Percentiles rank a stretch among this genome's conserved stretches.
Evolutionary conservation across 2,888 invertebrate species (phyloP).

Genomic region (Ormyrus nitidulus): DNA sequence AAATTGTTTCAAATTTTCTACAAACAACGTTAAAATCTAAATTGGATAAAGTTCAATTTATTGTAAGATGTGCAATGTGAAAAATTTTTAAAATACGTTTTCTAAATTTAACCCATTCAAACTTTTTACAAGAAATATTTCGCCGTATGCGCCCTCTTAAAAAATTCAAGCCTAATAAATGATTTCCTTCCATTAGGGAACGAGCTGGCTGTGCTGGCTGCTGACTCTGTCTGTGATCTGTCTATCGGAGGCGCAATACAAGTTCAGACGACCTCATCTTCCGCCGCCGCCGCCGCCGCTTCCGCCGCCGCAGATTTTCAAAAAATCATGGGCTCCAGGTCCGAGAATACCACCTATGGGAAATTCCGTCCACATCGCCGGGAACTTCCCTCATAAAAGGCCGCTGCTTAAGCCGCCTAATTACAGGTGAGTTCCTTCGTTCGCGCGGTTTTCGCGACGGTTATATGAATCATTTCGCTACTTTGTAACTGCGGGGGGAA

Average conservation of each 20-base stretch:
- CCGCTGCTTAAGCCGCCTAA: slow-evolving; percentile 64
- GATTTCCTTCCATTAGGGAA: slow-evolving; percentile 57
- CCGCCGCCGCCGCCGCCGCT: slow-evolving; percentile 68
- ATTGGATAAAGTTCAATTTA: too few relatives aligned
- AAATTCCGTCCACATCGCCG: slow-evolving; percentile 66
- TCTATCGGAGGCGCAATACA: slow-evolving; percentile 69
- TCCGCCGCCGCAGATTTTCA: slow-evolving; percentile 66
- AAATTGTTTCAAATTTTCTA: too few relatives aligned
- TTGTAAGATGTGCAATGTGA: too few relatives aligned
- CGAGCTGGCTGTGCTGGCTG: slow-evolving; percentile 65
- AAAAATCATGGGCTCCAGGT: slow-evolving; percentile 68
- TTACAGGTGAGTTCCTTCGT: slow-evolving; percentile 63
- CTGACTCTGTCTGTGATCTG: slow-evolving; percentile 62
- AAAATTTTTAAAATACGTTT: too few relatives aligned
- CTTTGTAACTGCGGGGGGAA: too few relatives aligned
- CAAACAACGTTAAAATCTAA: too few relatives aligned
- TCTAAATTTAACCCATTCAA: too few relatives aligned
- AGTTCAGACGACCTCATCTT: slow-evolving; percentile 70
- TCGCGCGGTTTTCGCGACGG: too few relatives aligned
- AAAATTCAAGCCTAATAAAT: too few relatives aligned
- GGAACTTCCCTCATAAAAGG: slow-evolving; percentile 65
- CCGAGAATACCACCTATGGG: slow-evolving; percentile 67
- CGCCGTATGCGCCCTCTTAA: too few relatives aligned
- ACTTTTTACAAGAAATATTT: too few relatives aligned
- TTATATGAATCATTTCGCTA: too few relatives aligned